Percentiles rank a stretch among this genome's conserved stretches.
Conservation (phyloP, 2,797 vertebrate genomes). For the Hyperoplus immaculatus region DNA sequence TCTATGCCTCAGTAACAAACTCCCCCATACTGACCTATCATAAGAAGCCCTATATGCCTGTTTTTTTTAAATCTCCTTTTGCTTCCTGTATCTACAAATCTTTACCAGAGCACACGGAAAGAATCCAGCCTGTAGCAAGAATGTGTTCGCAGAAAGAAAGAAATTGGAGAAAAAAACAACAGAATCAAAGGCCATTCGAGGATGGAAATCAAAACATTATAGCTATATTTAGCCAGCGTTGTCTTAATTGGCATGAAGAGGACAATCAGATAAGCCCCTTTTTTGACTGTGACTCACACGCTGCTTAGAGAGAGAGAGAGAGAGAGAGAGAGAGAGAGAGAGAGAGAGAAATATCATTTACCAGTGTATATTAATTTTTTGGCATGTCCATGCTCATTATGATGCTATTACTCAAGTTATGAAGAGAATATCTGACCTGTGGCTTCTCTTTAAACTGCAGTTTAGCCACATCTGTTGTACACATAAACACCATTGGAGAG, state of each 20-base stretch:
- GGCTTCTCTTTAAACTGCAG: not conserved
- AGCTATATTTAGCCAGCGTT: conserved; percentile 79
- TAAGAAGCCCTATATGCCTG: conserved; percentile 48
- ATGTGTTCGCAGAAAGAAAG: conserved; percentile 23
- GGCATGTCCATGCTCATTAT: conserved; percentile 29
- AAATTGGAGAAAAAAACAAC: conserved; percentile 22
- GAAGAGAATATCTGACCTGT: conserved; percentile 24
- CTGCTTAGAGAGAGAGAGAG: conserved; percentile 69
- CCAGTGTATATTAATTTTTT: conserved; percentile 36
- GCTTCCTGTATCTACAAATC: conserved; percentile 66
- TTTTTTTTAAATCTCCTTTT: not conserved
- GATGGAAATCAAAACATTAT: conserved; percentile 74
- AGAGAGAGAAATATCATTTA: conserved; percentile 66
- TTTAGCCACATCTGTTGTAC: conserved; percentile 28
- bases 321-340: conserved; percentile 70
- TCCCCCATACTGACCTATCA: conserved; percentile 19
- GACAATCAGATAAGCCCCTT: conserved; percentile 81
- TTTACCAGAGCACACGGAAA: conserved; percentile 54
- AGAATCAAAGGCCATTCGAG: conserved; percentile 77
- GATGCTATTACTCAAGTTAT: conserved; percentile 21
- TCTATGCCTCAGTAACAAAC: conserved; percentile 5
- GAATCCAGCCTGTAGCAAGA: conserved; percentile 55
- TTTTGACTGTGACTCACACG: conserved; percentile 69
- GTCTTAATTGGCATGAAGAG: conserved; percentile 85
- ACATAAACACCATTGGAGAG: conserved; percentile 9